These are phyloP conservation scores for Danio jaintianensis DNA, from an alignment of 2,797 vertebrate species.

Conservation along the genomic window DNA sequence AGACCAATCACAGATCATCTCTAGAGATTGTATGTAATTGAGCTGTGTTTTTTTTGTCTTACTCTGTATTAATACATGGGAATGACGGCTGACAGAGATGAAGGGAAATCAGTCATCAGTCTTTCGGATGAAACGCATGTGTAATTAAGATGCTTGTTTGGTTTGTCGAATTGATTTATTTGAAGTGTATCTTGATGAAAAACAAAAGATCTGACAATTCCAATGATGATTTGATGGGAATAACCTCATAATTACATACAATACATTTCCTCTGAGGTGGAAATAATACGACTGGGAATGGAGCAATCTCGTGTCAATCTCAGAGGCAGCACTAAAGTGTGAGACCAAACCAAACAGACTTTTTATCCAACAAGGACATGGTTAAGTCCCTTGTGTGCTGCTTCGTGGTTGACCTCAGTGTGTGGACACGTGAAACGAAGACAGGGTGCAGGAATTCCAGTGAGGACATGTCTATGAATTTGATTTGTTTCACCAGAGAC, in stretches of 20 bases:
- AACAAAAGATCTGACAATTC: conserved; percentile 77
- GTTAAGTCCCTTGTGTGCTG: conserved; percentile 53
- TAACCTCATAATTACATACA: conserved; percentile 83
- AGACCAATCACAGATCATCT: conserved; percentile 74
- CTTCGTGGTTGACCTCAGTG: conserved; percentile 39
- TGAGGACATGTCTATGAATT: conserved; percentile 10
- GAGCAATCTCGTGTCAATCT: conserved; percentile 67
- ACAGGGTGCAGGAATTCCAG: conserved; percentile 31
- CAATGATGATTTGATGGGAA: conserved; percentile 73
- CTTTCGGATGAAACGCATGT: background rate
- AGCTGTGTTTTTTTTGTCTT: conserved; percentile 66
- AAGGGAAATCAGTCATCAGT: conserved; percentile 4
- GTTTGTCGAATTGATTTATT: conserved; percentile 81
- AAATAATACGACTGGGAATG: conserved; percentile 76
- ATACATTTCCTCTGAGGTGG: conserved; percentile 78
- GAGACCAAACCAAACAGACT: conserved; percentile 53
- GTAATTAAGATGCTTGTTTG: conserved; percentile 68
- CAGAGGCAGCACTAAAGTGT: conserved; percentile 61
- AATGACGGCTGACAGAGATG: conserved; percentile 57
- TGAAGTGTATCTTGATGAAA: conserved; percentile 77
- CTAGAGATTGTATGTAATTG: conserved; percentile 75
- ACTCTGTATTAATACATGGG: conserved; percentile 51
- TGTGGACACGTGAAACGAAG: background rate
- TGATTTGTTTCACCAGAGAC: conserved; percentile 1
- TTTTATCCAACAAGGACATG: conserved; percentile 63